Base-by-base conservation (phyloP, 1,140 invertebrate species). In the Microplitis mediator region DNA sequence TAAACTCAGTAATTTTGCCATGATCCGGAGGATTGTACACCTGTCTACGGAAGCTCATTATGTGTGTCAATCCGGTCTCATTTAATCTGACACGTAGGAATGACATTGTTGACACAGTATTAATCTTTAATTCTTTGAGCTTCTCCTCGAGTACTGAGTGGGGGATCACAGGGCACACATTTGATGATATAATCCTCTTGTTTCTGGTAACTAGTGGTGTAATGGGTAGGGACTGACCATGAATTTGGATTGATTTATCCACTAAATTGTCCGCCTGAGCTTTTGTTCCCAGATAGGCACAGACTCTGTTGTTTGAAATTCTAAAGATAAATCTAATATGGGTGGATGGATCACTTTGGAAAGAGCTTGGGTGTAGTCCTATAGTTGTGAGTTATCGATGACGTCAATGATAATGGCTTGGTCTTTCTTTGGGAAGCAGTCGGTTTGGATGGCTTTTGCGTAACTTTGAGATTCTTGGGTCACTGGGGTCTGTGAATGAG, bases 181-280 rank as follows among this genome's bases (percentile, higher is more conserved):
- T 79, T 3, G 73, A 77, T 54, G 77, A 35, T 54, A 79, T 73
- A 3, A 79, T 71, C 63, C 76, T 51, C 68, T 76, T 74, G 1
- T 69, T 23, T 73, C 69, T 76, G 6, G 62, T 63, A 4, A 75
- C 60, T 5, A 77, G 39, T 9, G 77, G 76, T 52, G 73, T 56
- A 0, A 76, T 64, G 9, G 52, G 31, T 4, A 75, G 36, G n/a
- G 51, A 3, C 1, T 45, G 9, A 16, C 66, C 11, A 5, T 52
- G 35, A 13, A 77, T 75, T 4, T 50, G 66, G n/a, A 79, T 52
- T 4, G 31, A 16, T 8, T 39, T 76, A 11, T 77, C 52, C 3
- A 52, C 63, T 4, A 72, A 58, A 5, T 68, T 63, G 14, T 75
- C 51, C 4, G 36, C 71, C 14, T 52, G 16, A 62, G 72, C 64